Evolutionary conservation across 2,888 invertebrate species (phyloP).

Genomic region (Furcula furcula): DNA sequence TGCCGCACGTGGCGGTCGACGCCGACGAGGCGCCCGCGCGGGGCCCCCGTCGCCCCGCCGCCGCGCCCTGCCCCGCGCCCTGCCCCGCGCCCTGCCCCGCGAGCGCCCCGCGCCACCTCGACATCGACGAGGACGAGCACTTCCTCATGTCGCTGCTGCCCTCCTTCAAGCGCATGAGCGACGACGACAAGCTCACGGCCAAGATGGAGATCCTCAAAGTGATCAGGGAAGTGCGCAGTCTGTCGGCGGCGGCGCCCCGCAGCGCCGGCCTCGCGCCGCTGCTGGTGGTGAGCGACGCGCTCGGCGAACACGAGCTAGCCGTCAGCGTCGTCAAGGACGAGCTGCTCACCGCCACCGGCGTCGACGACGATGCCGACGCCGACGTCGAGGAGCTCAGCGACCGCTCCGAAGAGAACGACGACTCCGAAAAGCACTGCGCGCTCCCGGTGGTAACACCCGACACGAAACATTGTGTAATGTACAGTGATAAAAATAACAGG

Average conservation of each 20-base stretch:
- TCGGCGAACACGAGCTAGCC: not conserved
- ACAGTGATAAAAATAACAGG: too few relatives aligned
- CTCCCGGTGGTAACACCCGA: too few relatives aligned
- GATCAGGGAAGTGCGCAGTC: constrained; percentile 26
- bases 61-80: constrained; percentile 1
- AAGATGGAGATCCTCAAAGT: constrained; percentile 48
- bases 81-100: constrained; percentile 1
- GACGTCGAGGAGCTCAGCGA: not conserved
- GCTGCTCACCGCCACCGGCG: not conserved
- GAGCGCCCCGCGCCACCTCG: constrained; percentile 3
- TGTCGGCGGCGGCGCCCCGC: not conserved
- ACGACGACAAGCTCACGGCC: constrained; percentile 43
- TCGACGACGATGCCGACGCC: not conserved
- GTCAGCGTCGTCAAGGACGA: not conserved
- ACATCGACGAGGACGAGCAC: constrained; percentile 44
- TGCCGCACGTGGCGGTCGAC: constrained; percentile 30
- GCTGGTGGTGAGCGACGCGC: not conserved
- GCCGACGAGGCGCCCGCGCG: constrained; percentile 7
- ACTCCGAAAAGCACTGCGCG: not conserved
- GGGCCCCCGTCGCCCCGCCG: not conserved
- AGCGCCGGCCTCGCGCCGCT: not conserved
- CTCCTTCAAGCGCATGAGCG: constrained; percentile 42
- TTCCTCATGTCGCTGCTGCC: constrained; percentile 48
- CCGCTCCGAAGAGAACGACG: not conserved
- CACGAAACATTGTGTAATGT: too few relatives aligned